Base-by-base conservation (phyloP, 2,888 invertebrate genomes). In the Watsonalla cultraria region DNA sequence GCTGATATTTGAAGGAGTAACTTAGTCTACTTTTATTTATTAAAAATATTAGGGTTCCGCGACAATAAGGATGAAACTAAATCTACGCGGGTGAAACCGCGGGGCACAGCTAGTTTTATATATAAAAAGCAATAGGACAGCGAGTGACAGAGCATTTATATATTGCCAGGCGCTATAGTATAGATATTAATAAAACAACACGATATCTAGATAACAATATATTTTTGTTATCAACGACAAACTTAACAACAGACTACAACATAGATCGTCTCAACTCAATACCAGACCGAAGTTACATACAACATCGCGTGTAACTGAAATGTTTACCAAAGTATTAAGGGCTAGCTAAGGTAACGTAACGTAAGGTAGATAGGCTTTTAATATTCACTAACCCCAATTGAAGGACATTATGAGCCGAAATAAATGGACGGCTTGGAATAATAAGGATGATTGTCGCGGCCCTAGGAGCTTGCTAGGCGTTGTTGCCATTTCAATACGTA, bases 161-260 rank as follows among this genome's bases (percentile, higher is more conserved):
- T 46, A 5, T 15, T 7, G 15, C 24, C 46, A 46, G 46, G 46
- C 46, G 14, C 15, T 13, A 46, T 4, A 24, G 24, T 2, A 4
- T 24, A 7, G 45, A n/a, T n/a, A n/a, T n/a, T 13, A 78, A 73
- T 76, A 74, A 87, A 83, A 81, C 74, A 58, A 70, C 62, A 55
- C 55, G 62, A 63, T 82, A 86, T 90, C 89, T 90, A 90, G 86
- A 86, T 90, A 90, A 90, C 90, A 90, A 89, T 90, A 89, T 90
- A 90, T 90, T 89, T 80, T 89, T 89, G 90, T 89, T 85, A 87
- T 85, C 88, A 87, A 89, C 86, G 88, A 88, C 88, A 90, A 90
- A 90, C 90, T 89, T 90, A 90, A 90, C 90, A 90, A 90, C 87
- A 83, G 84, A 85, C 87, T 89, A 90, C 86, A 84, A 88, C 86